A percentile compares a stretch with the other conserved stretches of the same genome.
These are phyloP conservation scores for Hydrophis major DNA, from an alignment of 2,797 vertebrate species.

Conservation along the genomic window DNA sequence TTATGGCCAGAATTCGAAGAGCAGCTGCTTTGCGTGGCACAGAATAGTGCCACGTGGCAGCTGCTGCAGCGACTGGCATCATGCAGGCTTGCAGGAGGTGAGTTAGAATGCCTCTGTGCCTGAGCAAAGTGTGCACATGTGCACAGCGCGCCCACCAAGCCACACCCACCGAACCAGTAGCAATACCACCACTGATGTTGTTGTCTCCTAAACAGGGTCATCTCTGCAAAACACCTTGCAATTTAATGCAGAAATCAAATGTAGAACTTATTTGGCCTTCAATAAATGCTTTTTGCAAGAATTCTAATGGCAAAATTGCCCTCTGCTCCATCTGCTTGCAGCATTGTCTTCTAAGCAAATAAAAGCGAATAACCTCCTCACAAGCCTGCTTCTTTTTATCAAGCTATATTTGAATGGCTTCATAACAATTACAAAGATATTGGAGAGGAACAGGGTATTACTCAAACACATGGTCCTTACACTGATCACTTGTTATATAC, in stretches of 20 bases:
- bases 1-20: too few species aligned
- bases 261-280: conserved; percentile 45
- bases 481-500: conserved; percentile 66
- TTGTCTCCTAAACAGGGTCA: conserved; percentile 12
- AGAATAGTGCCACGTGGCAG: too few species aligned
- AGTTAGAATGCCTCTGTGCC: too few species aligned
- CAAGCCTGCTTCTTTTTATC: conserved; percentile 61
- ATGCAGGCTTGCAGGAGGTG: too few species aligned
- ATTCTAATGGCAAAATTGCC: conserved; percentile 44
- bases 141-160: too few species aligned
- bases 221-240: conserved; percentile 53
- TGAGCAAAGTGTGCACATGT: too few species aligned
- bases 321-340: conserved; percentile 61
- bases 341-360: conserved; percentile 56
- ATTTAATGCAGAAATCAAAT: conserved; percentile 57
- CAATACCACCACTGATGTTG: neutral
- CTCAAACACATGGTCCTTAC: conserved; percentile 55
- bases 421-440: conserved; percentile 54
- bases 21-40: too few species aligned
- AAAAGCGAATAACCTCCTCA: conserved; percentile 47
- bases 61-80: too few species aligned
- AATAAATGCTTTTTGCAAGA: conserved; percentile 36
- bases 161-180: too few species aligned
- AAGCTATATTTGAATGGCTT: conserved; percentile 64
- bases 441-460: conserved; percentile 47